A percentile compares a stretch with the other conserved stretches of the same genome.
Evolutionary conservation across 2,113 vertebrate genomes (phyloP).

Genomic region (Salvator merianae): DNA sequence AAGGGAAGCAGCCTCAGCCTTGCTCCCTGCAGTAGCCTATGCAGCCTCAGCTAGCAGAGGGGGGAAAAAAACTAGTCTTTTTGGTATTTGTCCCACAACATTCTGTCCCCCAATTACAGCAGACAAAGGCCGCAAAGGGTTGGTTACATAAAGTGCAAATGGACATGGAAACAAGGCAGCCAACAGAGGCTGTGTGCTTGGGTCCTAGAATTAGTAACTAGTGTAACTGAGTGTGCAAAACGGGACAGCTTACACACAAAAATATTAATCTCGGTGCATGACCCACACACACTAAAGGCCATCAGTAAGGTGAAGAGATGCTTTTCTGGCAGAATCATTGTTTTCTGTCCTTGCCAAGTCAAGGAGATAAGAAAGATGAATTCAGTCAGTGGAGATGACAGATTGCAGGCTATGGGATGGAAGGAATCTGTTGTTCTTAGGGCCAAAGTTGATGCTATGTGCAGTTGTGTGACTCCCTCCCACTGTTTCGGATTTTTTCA

Average conservation of each 20-base stretch:
- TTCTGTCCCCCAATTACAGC: conserved; percentile 34
- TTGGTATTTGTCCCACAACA: background rate
- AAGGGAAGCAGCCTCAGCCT: conserved; percentile 24
- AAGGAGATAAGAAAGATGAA: conserved; percentile 34
- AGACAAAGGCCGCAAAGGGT: background rate
- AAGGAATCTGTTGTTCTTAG: background rate
- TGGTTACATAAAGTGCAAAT: conserved; percentile 38
- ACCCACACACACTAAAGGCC: background rate
- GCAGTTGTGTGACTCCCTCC: background rate
- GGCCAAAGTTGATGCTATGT: background rate
- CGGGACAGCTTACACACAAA: background rate
- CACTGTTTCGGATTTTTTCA: background rate
- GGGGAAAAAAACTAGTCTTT: background rate
- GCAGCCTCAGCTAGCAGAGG: conserved; percentile 16
- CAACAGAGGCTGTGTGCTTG: background rate
- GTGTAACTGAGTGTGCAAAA: conserved; percentile 26
- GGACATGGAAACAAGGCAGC: conserved; percentile 18
- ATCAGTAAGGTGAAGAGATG: conserved; percentile 30
- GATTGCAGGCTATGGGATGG: conserved; percentile 8
- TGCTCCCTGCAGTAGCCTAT: conserved; percentile 26
- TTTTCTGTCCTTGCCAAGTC: conserved; percentile 49
- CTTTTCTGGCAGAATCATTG: conserved; percentile 41
- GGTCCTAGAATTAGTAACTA: conserved; percentile 8
- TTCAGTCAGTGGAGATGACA: conserved; percentile 49
- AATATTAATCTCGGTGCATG: background rate